A percentile compares a stretch with the other conserved stretches of the same genome.
These are phyloP conservation scores for Acropora yongei DNA, from an alignment of 64 coral and sea anemone species.

Conservation along the genomic window DNA sequence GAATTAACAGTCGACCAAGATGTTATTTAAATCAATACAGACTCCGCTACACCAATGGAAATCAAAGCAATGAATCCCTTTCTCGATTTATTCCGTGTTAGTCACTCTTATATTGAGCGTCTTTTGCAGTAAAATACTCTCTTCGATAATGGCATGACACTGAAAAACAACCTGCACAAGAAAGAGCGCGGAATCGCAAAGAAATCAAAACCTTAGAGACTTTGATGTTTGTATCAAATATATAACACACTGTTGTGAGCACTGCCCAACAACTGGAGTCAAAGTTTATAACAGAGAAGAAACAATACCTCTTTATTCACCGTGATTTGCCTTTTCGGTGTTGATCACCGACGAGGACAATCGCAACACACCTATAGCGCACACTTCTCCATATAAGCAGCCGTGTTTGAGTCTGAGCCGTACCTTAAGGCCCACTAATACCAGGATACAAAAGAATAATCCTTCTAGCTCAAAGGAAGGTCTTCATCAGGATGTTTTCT, in stretches of 20 bases:
- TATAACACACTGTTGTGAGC: constrained; percentile 8
- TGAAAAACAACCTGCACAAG: neutral
- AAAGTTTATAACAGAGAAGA: neutral
- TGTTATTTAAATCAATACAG: neutral
- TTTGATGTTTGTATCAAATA: neutral
- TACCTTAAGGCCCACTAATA: constrained; percentile 31
- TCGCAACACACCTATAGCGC: neutral
- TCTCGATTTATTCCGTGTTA: neutral
- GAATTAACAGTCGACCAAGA: too few species aligned
- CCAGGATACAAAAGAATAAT: constrained; percentile 50
- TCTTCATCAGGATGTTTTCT: constrained; percentile 25
- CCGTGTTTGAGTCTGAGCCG: neutral
- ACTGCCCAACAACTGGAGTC: neutral
- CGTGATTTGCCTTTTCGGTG: neutral
- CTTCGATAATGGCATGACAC: neutral
- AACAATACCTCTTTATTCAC: constrained; percentile 28
- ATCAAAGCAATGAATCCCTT: constrained; percentile 27
- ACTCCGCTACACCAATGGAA: neutral
- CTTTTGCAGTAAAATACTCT: constrained; percentile 21
- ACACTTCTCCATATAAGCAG: constrained; percentile 12
- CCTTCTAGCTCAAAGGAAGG: constrained; percentile 38
- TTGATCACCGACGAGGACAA: neutral
- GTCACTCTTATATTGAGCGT: neutral
- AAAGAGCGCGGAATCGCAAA: neutral
- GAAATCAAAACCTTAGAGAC: neutral